phyloP scores from a whole-genome alignment of 2,113 vertebrate genomes.

The Gorsachius goisagi region DNA sequence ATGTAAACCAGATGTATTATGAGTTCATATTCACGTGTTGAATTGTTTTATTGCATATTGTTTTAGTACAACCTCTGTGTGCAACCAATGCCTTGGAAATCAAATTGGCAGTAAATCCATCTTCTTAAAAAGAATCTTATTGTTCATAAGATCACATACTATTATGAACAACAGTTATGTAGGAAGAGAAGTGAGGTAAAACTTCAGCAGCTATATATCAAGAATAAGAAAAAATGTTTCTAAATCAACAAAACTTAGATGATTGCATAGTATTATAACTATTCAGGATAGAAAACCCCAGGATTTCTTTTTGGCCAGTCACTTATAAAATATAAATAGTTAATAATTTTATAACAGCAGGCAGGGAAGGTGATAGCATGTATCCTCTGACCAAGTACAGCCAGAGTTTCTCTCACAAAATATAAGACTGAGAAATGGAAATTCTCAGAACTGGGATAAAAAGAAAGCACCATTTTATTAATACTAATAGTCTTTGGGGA shows the following conservation, averaged over 20 bases:
- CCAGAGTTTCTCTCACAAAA: not conserved
- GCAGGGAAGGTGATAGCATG: not conserved
- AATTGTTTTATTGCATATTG: not conserved
- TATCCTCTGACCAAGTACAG: not conserved
- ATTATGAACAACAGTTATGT: not conserved
- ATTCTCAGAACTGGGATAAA: not conserved
- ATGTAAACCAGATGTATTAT: not conserved
- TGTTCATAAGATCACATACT: fast-evolving
- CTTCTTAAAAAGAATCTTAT: not conserved
- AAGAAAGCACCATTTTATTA: not conserved
- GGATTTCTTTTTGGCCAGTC: not conserved
- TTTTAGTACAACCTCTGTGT: not conserved
- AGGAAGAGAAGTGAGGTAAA: not conserved
- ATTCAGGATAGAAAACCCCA: not conserved
- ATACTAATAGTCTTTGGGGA: not conserved
- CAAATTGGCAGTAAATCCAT: not conserved
- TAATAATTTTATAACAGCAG: not conserved
- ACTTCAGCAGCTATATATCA: not conserved
- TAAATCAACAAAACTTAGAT: not conserved
- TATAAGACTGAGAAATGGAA: not conserved
- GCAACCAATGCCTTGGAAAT: not conserved
- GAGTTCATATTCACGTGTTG: not conserved
- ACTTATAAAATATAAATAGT: not conserved
- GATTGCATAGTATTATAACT: not conserved
- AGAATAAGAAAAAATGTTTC: not conserved